Percentiles rank a stretch among this genome's conserved stretches.
Conservation (phyloP, 1,140 invertebrate species). For the Varroa destructor region DNA sequence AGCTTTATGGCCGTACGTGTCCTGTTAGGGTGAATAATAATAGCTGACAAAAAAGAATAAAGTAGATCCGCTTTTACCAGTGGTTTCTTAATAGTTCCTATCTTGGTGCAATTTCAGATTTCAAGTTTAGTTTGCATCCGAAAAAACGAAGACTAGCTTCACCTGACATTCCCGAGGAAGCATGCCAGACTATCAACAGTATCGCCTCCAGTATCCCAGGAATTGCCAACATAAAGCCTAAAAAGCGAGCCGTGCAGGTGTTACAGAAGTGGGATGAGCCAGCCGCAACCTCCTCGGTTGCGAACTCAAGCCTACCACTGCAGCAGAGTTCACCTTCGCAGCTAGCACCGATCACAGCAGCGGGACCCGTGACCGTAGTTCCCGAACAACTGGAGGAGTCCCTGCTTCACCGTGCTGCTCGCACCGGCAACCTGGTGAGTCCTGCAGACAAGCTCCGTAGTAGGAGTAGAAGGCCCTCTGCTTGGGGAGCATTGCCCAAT, state of each 20-base stretch:
- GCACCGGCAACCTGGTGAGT: constrained; percentile 25
- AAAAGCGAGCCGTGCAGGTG: constrained; percentile 14
- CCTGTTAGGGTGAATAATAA: no score
- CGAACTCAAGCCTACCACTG: neutral
- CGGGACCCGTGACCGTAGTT: neutral
- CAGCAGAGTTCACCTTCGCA: neutral
- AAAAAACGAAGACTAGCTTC: constrained; percentile 4
- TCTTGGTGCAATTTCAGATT: neutral
- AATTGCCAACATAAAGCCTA: constrained; percentile 7
- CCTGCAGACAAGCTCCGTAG: neutral
- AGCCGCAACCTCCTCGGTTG: constrained; percentile 5
- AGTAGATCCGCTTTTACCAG: no score
- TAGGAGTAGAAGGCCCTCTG: no score
- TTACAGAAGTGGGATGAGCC: constrained; percentile 22
- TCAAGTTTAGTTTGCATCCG: constrained; percentile 22
- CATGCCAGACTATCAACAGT: constrained; percentile 6
- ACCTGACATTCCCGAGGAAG: neutral
- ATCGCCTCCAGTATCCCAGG: no score
- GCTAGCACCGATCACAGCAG: neutral
- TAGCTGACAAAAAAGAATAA: no score
- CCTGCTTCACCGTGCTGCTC: constrained; percentile 19
- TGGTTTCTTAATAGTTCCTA: no score
- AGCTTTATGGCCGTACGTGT: no score
- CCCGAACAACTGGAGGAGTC: neutral
- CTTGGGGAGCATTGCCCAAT: no score